Evolutionary conservation across 1,140 invertebrate genomes (phyloP).

Genomic region (Ceratitis capitata): DNA sequence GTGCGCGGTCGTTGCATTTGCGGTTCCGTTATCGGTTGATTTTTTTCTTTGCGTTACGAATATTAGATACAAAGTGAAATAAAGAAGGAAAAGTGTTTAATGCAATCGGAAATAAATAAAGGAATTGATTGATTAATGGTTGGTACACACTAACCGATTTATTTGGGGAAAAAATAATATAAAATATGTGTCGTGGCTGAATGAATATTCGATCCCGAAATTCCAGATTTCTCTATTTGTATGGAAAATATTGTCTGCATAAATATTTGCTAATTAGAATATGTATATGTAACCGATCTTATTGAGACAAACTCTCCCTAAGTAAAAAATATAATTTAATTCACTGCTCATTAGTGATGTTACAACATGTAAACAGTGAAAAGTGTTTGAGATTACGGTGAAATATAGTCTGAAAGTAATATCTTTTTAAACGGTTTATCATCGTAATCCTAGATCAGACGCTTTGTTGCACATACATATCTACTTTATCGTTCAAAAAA

Average conservation of each 20-base stretch:
- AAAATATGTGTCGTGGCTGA: too few relatives aligned
- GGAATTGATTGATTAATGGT: neutral
- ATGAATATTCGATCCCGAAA: too few relatives aligned
- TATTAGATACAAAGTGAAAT: neutral
- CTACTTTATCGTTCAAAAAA: neutral
- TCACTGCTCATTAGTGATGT: neutral
- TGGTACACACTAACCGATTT: neutral
- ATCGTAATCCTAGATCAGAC: neutral
- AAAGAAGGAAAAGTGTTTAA: neutral
- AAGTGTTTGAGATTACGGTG: neutral
- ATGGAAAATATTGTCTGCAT: neutral
- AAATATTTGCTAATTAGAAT: too few relatives aligned
- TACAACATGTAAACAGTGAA: neutral
- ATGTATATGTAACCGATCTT: too few relatives aligned
- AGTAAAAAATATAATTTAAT: too few relatives aligned
- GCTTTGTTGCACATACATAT: neutral
- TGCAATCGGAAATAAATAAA: neutral
- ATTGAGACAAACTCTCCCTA: neutral
- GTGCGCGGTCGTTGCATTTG: neutral
- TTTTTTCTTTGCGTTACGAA: constrained; percentile 1
- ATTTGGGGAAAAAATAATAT: too few relatives aligned
- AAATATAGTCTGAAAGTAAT: neutral
- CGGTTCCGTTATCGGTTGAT: constrained; percentile 9
- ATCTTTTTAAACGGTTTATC: neutral
- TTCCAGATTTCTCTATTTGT: too few relatives aligned